phyloP scores from a whole-genome alignment of 2,797 vertebrate species.

The Aphelocoma californica region DNA sequence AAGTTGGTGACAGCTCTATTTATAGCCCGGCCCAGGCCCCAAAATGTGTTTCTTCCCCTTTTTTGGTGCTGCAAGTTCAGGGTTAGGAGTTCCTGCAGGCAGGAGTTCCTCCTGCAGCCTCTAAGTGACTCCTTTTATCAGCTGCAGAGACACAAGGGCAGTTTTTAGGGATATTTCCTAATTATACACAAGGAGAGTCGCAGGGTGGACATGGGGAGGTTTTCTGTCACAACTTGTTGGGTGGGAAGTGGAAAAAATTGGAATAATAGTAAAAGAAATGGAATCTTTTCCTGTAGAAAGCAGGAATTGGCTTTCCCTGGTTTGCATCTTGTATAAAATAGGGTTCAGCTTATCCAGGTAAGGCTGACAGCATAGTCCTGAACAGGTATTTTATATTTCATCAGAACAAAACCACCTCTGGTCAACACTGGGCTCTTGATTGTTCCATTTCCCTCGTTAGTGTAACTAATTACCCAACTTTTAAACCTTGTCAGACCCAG shows the following conservation, averaged over 20 bases:
- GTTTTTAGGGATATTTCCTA: background rate
- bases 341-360: background rate
- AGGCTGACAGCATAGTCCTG: background rate
- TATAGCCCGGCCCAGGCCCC: background rate
- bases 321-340: background rate
- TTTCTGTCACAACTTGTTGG: background rate
- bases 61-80: background rate
- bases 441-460: background rate
- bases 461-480: background rate
- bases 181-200: too few relatives aligned
- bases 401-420: background rate
- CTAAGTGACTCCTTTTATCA: background rate
- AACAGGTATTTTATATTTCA: background rate
- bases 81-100: background rate
- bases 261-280: background rate
- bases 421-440: background rate
- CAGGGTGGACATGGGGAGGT: background rate
- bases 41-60: background rate
- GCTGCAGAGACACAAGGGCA: background rate
- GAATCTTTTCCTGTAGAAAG: background rate
- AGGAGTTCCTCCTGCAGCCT: background rate
- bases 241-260: background rate
- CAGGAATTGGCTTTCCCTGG: background rate
- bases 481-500: background rate
- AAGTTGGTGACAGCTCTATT: conserved; percentile 16